Percentiles rank a stretch among this genome's conserved stretches.
These are phyloP conservation scores for Aquatica leii DNA, from an alignment of 2,888 invertebrate genomes.

Conservation along the genomic window DNA sequence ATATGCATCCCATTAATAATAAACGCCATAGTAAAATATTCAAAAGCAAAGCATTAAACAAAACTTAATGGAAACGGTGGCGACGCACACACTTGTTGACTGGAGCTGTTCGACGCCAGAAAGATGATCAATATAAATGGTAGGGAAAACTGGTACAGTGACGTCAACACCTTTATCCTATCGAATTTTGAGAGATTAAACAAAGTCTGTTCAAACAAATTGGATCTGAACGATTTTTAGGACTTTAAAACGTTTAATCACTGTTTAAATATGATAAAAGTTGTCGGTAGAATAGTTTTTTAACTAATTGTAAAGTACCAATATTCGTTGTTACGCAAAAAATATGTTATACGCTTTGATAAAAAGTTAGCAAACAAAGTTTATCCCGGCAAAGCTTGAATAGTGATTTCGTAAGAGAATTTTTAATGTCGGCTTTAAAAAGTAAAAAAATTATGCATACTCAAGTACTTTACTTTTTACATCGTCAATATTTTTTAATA, in stretches of 20 bases:
- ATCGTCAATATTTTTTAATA: too few relatives aligned
- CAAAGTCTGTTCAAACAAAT: neutral
- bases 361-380: too few relatives aligned
- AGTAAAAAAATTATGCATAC: neutral
- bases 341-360: too few relatives aligned
- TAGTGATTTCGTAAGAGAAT: neutral
- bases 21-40: slow-evolving; percentile 1
- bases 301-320: too few relatives aligned
- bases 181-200: slow-evolving; percentile 17
- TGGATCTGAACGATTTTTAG: too few relatives aligned
- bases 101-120: slow-evolving; percentile 45
- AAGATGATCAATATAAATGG: slow-evolving; percentile 38
- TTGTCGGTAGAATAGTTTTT: too few relatives aligned
- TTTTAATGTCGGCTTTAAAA: slow-evolving; percentile 5
- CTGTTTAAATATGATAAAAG: too few relatives aligned
- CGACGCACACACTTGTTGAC: slow-evolving; percentile 46
- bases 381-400: too few relatives aligned
- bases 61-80: slow-evolving; percentile 31
- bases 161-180: slow-evolving; percentile 41
- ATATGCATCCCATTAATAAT: neutral
- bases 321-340: too few relatives aligned
- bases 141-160: slow-evolving; percentile 30
- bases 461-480: too few relatives aligned
- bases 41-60: neutral
- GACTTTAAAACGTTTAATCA: too few relatives aligned